Conservation (phyloP, 2,113 vertebrate species). For the Redunca redunca region DNA sequence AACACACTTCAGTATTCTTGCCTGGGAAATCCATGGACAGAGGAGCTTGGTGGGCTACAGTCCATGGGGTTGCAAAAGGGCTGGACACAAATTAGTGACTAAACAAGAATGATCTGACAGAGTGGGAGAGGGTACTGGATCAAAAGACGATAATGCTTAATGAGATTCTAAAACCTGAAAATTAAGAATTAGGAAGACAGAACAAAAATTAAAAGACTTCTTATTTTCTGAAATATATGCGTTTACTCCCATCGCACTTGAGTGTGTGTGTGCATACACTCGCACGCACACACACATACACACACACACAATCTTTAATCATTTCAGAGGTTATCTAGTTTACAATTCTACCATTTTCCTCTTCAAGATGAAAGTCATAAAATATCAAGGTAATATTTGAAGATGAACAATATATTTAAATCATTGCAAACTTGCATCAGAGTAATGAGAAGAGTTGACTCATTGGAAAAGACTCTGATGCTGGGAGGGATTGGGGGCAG, state of each 20-base stretch:
- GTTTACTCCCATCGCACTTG: background rate
- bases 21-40: background rate
- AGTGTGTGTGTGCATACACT: rapidly evolving
- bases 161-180: background rate
- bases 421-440: background rate
- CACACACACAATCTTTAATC: background rate
- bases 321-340: background rate
- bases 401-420: background rate
- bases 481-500: too few species aligned
- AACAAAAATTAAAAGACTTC: background rate
- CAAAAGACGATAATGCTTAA: background rate
- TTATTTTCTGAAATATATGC: background rate
- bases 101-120: background rate
- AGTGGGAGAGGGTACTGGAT: background rate
- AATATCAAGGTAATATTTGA: background rate
- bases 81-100: background rate
- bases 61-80: background rate
- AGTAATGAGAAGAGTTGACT: background rate
- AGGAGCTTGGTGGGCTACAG: background rate
- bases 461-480: too few species aligned
- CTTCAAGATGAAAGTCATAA: background rate
- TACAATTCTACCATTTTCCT: background rate
- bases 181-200: background rate
- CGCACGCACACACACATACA: background rate
- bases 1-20: background rate